Evolutionary conservation across 2,113 vertebrate genomes (phyloP).

Genomic region (Bagarius yarrelli): DNA sequence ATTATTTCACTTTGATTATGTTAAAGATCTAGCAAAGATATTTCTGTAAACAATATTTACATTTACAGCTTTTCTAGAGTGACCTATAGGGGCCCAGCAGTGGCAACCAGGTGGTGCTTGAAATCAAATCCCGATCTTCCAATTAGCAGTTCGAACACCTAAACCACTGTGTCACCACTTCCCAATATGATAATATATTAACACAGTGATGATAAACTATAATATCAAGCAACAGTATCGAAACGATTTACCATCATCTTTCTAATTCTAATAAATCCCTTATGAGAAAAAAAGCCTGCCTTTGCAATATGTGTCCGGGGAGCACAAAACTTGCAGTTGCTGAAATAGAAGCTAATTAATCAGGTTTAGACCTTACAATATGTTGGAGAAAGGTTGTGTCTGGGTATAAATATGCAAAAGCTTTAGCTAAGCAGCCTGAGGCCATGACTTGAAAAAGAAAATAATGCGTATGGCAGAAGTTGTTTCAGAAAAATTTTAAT

Average conservation of each 20-base stretch:
- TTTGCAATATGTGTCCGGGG: conserved; percentile 6
- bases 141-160: no score
- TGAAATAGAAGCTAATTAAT: conserved; percentile 26
- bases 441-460: background rate
- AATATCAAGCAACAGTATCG: background rate
- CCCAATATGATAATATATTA: no score
- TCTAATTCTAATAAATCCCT: background rate
- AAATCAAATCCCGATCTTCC: no score
- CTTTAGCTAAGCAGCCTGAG: conserved; percentile 12
- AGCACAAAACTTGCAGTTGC: background rate
- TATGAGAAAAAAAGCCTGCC: background rate
- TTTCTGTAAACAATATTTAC: no score
- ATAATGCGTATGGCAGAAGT: conserved; percentile 10
- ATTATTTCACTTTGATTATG: no score
- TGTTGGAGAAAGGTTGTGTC: conserved; percentile 16
- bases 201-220: background rate
- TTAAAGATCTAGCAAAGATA: no score
- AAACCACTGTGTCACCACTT: no score
- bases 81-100: no score
- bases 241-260: background rate
- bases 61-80: no score
- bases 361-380: conserved; percentile 34
- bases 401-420: conserved; percentile 10
- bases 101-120: no score
- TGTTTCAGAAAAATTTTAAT: background rate